phyloP scores from a whole-genome alignment of 2,888 invertebrate species.

The Ophion obscuratus region DNA sequence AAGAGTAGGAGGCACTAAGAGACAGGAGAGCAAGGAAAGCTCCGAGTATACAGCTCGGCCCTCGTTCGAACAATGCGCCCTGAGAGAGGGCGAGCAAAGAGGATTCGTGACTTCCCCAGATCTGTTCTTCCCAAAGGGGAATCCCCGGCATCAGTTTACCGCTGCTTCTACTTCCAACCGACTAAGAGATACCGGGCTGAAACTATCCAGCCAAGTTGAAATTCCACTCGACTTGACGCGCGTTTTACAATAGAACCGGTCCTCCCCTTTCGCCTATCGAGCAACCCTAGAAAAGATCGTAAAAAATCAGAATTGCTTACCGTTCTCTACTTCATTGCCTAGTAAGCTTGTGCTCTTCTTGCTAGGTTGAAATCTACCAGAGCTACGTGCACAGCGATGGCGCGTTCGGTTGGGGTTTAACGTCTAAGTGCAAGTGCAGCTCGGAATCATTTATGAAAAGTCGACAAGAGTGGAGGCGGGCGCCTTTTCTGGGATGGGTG shows the following conservation, averaged over 20 bases:
- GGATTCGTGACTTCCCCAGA: conserved; percentile 47
- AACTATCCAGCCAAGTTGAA: conserved; percentile 43
- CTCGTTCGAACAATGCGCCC: conserved; percentile 74
- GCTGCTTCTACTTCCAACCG: conserved; percentile 39
- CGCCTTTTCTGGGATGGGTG: not conserved
- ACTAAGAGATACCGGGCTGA: conserved; percentile 31
- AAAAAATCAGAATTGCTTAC: not conserved
- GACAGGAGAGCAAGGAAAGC: conserved; percentile 15
- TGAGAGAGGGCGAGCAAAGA: conserved; percentile 28
- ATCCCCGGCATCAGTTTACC: conserved; percentile 37
- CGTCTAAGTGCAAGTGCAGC: not conserved
- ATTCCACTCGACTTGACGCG: conserved; percentile 50
- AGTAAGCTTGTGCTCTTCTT: not conserved
- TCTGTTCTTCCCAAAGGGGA: conserved; percentile 59
- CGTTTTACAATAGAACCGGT: conserved; percentile 40
- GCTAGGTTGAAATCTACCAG: not conserved
- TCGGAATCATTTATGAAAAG: not conserved
- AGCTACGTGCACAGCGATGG: not conserved
- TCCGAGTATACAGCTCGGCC: conserved; percentile 73
- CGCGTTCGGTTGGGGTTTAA: not conserved
- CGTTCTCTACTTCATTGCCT: not conserved
- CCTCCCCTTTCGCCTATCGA: not conserved
- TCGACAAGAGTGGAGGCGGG: not conserved
- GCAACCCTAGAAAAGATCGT: conserved; percentile 13
- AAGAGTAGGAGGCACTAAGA: conserved; percentile 58